These are phyloP conservation scores for Turritopsis rubra DNA, from an alignment of 30 jellyfish, hydroid and myxozoan species.

Conservation along the genomic window DNA sequence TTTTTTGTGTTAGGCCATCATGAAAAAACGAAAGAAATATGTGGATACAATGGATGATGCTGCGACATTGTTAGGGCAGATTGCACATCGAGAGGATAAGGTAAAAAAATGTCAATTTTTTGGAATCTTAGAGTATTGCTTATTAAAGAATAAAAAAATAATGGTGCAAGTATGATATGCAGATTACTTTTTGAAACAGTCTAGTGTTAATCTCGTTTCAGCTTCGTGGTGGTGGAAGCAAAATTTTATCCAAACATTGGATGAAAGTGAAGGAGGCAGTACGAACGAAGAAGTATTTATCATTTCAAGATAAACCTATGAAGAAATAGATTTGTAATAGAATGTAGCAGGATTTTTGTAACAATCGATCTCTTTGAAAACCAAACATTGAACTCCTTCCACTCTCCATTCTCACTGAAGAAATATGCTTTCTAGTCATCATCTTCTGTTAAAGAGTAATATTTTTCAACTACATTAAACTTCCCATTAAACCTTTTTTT, in stretches of 20 bases:
- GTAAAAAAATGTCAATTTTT: background rate
- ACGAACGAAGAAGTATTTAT: background rate
- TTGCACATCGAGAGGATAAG: slow-evolving; percentile 18
- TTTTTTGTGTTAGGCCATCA: slow-evolving; percentile 2
- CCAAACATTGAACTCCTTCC: too few relatives aligned
- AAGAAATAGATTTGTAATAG: background rate
- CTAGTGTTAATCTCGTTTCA: background rate
- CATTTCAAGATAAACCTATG: background rate
- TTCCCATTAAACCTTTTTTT: too few relatives aligned
- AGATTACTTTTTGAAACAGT: too few relatives aligned
- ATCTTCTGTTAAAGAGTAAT: too few relatives aligned
- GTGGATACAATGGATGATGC: slow-evolving; percentile 15
- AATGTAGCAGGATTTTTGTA: background rate
- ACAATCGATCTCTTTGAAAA: background rate
- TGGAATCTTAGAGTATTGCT: background rate
- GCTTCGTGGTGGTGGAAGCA: background rate
- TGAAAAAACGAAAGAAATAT: slow-evolving; percentile 7
- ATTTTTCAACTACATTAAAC: too few relatives aligned
- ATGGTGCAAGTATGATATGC: too few relatives aligned
- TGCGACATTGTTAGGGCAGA: background rate
- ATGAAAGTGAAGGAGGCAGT: background rate
- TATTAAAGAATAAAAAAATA: too few relatives aligned
- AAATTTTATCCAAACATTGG: slow-evolving; percentile 2
- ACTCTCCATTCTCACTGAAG: too few relatives aligned
- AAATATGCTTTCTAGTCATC: too few relatives aligned